These are phyloP conservation scores for Trematomus loennbergii DNA, from an alignment of 2,113 vertebrate genomes.

Conservation along the genomic window DNA sequence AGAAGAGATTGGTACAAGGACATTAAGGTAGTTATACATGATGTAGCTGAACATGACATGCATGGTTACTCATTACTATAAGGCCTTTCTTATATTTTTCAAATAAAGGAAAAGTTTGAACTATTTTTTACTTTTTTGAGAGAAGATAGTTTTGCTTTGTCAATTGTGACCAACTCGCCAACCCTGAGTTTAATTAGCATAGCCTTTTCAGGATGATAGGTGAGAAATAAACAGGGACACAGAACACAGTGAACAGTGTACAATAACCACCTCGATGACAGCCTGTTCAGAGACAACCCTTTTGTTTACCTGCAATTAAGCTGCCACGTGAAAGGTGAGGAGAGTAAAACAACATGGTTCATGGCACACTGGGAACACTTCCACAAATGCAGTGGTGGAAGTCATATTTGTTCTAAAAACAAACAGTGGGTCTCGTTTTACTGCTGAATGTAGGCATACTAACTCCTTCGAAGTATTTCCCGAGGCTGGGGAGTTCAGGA, in stretches of 20 bases:
- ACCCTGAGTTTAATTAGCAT: background rate
- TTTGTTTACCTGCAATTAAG: background rate
- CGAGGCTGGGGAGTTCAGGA: no score
- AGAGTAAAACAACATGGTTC: background rate
- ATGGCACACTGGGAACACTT: background rate
- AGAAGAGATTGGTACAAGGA: constrained; percentile 12
- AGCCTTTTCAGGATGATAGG: background rate
- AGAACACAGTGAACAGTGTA: background rate
- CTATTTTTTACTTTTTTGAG: background rate
- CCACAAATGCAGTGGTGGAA: background rate
- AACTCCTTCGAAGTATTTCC: no score
- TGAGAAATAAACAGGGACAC: background rate
- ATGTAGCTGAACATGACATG: background rate
- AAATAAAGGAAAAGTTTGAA: background rate
- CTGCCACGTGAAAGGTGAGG: background rate
- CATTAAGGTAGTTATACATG: constrained; percentile 3
- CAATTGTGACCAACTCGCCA: background rate
- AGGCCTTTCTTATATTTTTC: background rate
- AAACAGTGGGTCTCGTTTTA: background rate
- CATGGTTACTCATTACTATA: background rate
- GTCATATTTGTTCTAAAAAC: background rate
- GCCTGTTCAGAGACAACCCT: background rate
- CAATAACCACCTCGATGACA: background rate
- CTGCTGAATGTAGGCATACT: no score
- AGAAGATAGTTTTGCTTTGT: background rate